A percentile compares a stretch with the other conserved stretches of the same genome.
Evolutionary conservation across 2,113 vertebrate genomes (phyloP).

Genomic region (Vombatus ursinus): DNA sequence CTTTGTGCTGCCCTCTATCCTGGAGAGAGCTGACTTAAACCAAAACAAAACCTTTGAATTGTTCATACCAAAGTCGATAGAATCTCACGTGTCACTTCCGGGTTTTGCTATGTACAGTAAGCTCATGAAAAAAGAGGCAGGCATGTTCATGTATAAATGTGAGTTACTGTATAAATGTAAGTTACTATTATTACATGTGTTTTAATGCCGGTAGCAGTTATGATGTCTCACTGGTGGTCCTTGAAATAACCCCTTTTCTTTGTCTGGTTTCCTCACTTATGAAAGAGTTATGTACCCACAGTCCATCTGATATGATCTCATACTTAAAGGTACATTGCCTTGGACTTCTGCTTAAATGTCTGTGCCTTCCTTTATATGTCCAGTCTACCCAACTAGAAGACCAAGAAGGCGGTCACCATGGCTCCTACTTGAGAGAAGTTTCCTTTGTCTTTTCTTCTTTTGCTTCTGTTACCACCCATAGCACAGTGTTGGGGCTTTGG

Average conservation of each 20-base stretch:
- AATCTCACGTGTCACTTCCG: accelerated
- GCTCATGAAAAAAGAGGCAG: not conserved
- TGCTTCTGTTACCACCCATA: not conserved
- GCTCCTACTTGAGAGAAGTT: not conserved
- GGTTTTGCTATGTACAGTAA: not conserved
- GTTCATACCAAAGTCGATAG: accelerated
- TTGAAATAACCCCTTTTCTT: not conserved
- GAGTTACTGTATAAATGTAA: not conserved
- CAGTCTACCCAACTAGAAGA: not conserved
- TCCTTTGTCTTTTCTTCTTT: accelerated
- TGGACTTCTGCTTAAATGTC: not conserved
- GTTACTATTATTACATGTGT: not conserved
- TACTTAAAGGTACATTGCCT: not conserved
- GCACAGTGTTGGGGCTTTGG: not conserved
- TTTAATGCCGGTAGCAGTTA: not conserved
- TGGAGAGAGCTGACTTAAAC: accelerated
- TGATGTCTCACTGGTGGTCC: not conserved
- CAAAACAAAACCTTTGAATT: not conserved
- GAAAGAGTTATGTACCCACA: not conserved
- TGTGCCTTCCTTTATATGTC: not conserved
- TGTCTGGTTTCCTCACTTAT: not conserved
- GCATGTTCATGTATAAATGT: not conserved
- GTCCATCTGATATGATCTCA: not conserved
- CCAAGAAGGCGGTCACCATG: not conserved
- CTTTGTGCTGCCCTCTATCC: not conserved